Percentiles rank a stretch among this genome's conserved stretches.
Conservation (phyloP, 2,113 vertebrate species). For the Pardalotus punctatus region DNA sequence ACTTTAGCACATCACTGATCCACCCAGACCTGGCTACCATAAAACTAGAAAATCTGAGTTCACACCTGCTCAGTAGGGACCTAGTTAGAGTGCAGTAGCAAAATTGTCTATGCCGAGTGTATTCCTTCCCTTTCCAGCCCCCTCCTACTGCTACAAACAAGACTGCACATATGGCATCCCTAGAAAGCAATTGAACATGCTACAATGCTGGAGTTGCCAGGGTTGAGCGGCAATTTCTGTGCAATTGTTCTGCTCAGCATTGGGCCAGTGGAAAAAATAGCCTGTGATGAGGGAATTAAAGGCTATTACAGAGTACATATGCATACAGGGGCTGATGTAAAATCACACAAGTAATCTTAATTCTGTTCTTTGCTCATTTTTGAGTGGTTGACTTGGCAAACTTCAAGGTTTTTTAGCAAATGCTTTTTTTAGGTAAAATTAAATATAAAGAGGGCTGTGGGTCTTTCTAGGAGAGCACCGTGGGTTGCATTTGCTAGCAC, state of each 20-base stretch:
- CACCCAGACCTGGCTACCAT: background rate
- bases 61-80: background rate
- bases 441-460: background rate
- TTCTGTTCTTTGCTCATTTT: conserved; percentile 15
- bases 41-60: background rate
- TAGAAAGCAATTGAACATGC: conserved; percentile 2
- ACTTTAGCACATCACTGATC: background rate
- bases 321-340: background rate
- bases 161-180: conserved; percentile 50
- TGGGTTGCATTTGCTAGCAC: background rate
- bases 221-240: conserved; percentile 53
- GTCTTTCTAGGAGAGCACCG: background rate
- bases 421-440: conserved; percentile 18
- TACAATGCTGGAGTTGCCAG: conserved; percentile 2
- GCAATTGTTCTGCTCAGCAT: conserved; percentile 51
- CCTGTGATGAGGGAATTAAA: conserved; percentile 56
- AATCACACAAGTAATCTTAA: conserved; percentile 1
- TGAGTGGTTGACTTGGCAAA: background rate
- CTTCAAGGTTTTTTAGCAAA: background rate
- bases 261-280: conserved; percentile 16
- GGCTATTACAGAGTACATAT: background rate
- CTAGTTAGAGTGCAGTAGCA: background rate
- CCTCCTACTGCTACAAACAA: background rate
- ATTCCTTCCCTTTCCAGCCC: conserved; percentile 7
- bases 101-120: background rate